A percentile compares a stretch with the other conserved stretches of the same genome.
Conservation (phyloP, 2,888 invertebrate genomes). For the Drosophila nr. perissopoda region DNA sequence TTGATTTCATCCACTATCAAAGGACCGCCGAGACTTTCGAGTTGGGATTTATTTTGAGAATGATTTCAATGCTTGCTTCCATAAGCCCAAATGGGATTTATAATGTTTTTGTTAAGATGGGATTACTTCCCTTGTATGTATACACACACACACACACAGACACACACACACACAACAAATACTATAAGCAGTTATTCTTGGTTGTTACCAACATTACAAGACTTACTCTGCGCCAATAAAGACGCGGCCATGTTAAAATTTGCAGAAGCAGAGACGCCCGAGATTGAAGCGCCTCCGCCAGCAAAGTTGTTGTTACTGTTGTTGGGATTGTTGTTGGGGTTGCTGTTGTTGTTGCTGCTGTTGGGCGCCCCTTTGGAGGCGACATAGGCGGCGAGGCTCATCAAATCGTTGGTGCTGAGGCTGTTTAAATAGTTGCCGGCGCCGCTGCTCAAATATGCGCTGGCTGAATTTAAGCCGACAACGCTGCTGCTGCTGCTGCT, state of each 20-base stretch:
- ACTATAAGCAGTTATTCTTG: constrained; percentile 50
- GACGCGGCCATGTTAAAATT: constrained; percentile 88
- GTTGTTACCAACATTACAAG: constrained; percentile 84
- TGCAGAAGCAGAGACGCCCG: constrained; percentile 76
- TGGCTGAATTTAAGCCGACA: constrained; percentile 50
- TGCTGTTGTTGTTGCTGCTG: constrained; percentile 15
- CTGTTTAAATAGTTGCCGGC: constrained; percentile 69
- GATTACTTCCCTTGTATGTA: background rate
- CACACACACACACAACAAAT: background rate
- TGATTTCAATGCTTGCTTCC: background rate
- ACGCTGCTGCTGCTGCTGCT: constrained; percentile 12
- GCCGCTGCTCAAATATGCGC: constrained; percentile 63
- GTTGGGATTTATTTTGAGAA: background rate
- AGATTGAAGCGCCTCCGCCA: constrained; percentile 81
- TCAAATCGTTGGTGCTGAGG: constrained; percentile 81
- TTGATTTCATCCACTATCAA: background rate
- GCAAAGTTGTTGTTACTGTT: constrained; percentile 59
- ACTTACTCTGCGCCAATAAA: constrained; percentile 94
- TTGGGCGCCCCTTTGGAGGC: constrained; percentile 71
- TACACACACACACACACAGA: background rate
- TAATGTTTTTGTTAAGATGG: background rate
- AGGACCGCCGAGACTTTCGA: too few relatives aligned
- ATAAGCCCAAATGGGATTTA: background rate
- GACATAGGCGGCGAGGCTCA: constrained; percentile 82
- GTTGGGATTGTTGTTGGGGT: constrained; percentile 8